Evolutionary conservation across 2,797 vertebrate species (phyloP).

Genomic region (Sebastes iracundus): DNA sequence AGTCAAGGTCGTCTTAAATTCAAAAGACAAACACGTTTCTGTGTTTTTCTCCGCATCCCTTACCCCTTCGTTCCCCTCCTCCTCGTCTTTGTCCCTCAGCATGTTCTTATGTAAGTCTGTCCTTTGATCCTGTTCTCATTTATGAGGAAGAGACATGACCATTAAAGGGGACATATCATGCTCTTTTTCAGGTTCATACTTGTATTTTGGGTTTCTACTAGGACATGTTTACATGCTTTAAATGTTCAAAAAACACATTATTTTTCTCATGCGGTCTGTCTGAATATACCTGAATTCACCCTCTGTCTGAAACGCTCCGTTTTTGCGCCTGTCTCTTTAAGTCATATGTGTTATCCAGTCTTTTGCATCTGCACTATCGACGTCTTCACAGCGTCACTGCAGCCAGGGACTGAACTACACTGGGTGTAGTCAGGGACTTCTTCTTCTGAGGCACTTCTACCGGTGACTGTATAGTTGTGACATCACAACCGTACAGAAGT

Average conservation of each 20-base stretch:
- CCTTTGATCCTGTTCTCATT: slow-evolving; percentile 19
- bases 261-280: background rate
- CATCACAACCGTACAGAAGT: background rate
- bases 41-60: background rate
- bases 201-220: background rate
- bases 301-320: background rate
- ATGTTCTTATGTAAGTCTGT: slow-evolving; percentile 19
- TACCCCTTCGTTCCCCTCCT: background rate
- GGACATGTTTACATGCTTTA: background rate
- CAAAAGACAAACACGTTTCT: background rate
- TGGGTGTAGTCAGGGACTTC: too few species aligned
- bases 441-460: background rate
- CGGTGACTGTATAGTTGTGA: background rate
- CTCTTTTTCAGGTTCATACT: background rate
- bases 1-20: slow-evolving; percentile 15
- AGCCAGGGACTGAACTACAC: background rate
- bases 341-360: background rate
- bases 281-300: background rate
- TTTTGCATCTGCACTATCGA: background rate
- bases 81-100: background rate
- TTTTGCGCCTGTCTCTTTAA: background rate
- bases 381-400: background rate
- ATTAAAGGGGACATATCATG: background rate
- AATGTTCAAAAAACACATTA: background rate
- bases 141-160: slow-evolving; percentile 2